Conservation (phyloP, 2,888 invertebrate species). For the Ferrisia virgata region DNA sequence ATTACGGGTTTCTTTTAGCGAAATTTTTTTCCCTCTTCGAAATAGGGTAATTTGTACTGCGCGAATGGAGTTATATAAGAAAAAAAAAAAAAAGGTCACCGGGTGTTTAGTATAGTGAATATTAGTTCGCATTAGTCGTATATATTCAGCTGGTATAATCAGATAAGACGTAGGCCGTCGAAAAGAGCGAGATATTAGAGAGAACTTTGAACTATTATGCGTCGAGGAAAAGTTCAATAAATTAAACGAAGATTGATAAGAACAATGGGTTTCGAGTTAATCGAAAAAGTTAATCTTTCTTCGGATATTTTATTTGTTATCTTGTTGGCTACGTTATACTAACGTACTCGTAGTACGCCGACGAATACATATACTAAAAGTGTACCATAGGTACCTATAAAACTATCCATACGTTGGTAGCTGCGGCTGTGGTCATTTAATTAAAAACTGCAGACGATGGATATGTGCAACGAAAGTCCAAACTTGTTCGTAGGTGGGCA, state of each 20-base stretch:
- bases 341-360: neutral
- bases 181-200: neutral
- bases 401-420: neutral
- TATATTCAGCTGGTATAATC: neutral
- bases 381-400: neutral
- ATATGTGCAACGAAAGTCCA: neutral
- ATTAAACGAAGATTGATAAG: constrained; percentile 5
- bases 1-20: neutral
- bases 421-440: neutral
- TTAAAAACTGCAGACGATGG: neutral
- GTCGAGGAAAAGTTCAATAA: neutral
- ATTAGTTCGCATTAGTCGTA: neutral
- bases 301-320: neutral
- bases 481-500: neutral
- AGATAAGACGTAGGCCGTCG: neutral
- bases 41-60: neutral
- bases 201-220: neutral
- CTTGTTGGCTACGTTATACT: neutral
- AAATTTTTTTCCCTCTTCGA: neutral
- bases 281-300: neutral
- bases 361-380: too few species aligned
- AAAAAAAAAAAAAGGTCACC: neutral
- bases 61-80: neutral
- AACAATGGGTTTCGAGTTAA: neutral
- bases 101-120: neutral